Evolutionary conservation across 2,113 vertebrate genomes (phyloP).

Genomic region (Actenoides lindsayi): DNA sequence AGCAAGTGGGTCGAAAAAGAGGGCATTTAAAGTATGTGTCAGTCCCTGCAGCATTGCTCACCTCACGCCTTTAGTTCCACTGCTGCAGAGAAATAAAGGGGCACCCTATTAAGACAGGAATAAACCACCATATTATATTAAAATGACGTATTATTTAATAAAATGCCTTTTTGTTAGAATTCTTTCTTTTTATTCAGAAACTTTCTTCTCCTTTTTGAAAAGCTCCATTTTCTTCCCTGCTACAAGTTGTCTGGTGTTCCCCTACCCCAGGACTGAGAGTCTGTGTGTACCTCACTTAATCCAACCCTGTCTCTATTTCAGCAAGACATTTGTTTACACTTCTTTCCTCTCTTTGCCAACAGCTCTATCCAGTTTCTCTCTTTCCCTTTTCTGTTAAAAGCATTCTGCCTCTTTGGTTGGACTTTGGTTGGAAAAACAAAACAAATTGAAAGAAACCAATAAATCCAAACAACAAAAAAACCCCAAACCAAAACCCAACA

Average conservation of each 20-base stretch:
- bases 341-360: neutral
- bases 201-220: neutral
- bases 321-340: neutral
- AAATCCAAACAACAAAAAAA: neutral
- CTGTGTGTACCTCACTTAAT: neutral
- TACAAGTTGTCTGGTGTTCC: neutral
- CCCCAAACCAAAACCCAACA: too few species aligned
- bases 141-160: neutral
- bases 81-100: neutral
- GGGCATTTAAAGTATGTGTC: neutral
- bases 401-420: neutral
- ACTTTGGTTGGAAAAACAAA: neutral
- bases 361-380: neutral
- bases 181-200: neutral
- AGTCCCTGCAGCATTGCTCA: neutral
- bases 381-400: neutral
- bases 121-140: neutral
- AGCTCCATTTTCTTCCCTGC: neutral
- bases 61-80: neutral
- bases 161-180: neutral
- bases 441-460: too few species aligned
- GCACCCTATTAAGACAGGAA: neutral
- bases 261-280: neutral
- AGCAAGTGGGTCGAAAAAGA: neutral
- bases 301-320: neutral